A percentile compares a stretch with the other conserved stretches of the same genome.
Conservation (phyloP, 2,113 vertebrate genomes). For the Machaerirhynchus nigripectus region DNA sequence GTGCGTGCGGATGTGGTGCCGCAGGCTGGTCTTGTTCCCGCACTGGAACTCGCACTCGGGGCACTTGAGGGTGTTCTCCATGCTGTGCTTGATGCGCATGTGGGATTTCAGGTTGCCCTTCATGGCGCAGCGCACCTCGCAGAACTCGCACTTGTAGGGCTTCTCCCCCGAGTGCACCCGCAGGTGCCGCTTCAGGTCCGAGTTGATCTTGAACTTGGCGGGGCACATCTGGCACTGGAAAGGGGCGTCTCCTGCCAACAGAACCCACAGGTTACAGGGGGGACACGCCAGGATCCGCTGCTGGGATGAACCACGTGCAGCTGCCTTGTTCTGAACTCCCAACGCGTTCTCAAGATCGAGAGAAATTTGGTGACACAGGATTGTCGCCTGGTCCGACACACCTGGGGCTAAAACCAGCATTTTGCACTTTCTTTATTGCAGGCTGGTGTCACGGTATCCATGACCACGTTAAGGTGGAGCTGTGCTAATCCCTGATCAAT, state of each 20-base stretch:
- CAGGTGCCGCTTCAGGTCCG: conserved; percentile 94
- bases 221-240: conserved; percentile 95
- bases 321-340: neutral
- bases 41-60: conserved; percentile 89
- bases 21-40: conserved; percentile 85
- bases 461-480: neutral
- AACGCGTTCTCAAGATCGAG: fast-evolving
- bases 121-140: conserved; percentile 95
- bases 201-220: conserved; percentile 99
- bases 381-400: neutral
- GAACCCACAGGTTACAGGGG: neutral
- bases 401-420: neutral
- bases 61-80: conserved; percentile 83
- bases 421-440: neutral
- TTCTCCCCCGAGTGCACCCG: conserved; percentile 97
- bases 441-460: neutral
- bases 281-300: neutral
- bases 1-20: conserved; percentile 88
- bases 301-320: fast-evolving
- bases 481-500: neutral
- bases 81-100: conserved; percentile 89
- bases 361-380: neutral
- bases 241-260: conserved; percentile 81
- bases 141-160: conserved; percentile 94
- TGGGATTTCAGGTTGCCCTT: conserved; percentile 97